Evolutionary conservation across 37 sponge, comb jelly and placozoan genomes (phyloP), one percentile per base, ranked within the genome.

Genomic region (Halichondria panicea): DNA sequence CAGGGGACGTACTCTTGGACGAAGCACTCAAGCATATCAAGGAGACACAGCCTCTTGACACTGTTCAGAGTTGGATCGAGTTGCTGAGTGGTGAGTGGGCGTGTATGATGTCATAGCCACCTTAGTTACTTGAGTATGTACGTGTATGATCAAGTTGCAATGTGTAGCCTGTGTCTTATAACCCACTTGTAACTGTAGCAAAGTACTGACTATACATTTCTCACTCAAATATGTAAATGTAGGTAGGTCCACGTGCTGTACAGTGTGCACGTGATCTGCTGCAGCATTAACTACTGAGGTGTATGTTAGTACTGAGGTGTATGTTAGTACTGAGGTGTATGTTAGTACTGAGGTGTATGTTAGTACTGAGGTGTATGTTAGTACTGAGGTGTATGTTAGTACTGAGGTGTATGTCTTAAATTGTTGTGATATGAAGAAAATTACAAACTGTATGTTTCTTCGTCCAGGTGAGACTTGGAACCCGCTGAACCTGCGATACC

Each of bases 381-480:
- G 52, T 48, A 11, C 52, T 48, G 15, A 18, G 15, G 52, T 48
- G 13, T 18, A 15, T 48, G 52, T 48, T 48, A 15, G 52, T 48
- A 48, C 52, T n/a, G n/a, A 48, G 52, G 52, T 48, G 15, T 48
- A 48, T 48, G 15, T 15, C n/a, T n/a, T n/a, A n/a, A n/a, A n/a
- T 18, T 48, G 52, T 48, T 18, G 15, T 15, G 11, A 48, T 18
- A 48, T 48, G 11, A 18, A 18, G 52, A 15, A 11, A 18, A 48
- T 11, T 48, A 11, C 15, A 48, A 32, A 64, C 39, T 35, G 39
- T 32, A n/a, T n/a, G n/a, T n/a, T n/a, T n/a, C 15, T 5, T 64
- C 66, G 18, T 64, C 50, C 35, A 96, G 97, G 97, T 43, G 99
- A 97, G 72, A 97, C 99, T 9, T 97, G 99, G 99, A 97, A 97